Evolutionary conservation across 2,113 vertebrate species (phyloP), one percentile per base, ranked within the genome.

Genomic region (Trinectes maculatus): DNA sequence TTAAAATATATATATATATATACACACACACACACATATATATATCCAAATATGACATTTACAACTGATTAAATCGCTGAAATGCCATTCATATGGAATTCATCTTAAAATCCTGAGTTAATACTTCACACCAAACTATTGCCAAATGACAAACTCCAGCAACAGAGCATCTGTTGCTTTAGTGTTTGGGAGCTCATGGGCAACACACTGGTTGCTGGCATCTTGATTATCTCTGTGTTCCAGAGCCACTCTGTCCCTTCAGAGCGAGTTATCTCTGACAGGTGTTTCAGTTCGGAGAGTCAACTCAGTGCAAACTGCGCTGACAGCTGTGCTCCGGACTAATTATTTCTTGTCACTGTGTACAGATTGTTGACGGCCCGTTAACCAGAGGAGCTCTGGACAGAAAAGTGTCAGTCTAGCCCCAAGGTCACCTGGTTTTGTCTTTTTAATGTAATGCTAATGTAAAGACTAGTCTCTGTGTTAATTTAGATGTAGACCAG

Each of bases 311-410:
- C 66, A 79, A 81, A 77, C 37, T 9, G 71, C 28, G 70, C 75
- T 79, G 69, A 77, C 80, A 75, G 84, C 74, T 69, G 54, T 52
- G 65, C 39, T 53, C 60, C 9, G 2, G 43, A 58, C 68, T 73
- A 73, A 86, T 88, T 84, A 70, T 73, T 71, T 82, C 63, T 73
- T 80, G 82, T 87, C 79, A 67, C 65, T 40, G 40, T 46, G 67
- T 36, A 55, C 72, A 70, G 54, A 75, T 71, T 76, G 65, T 57
- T 25, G 25, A 73, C 7, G 46, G 24, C 1, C 4, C 29, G 36
- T 34, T 65, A 82, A 77, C 43, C 44, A 25, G 47, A 53, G 52
- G 47, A 42, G 46, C 19, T 31, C 52, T 46, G 48, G 53, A 67
- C 25, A 46, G 3, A 63, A 33, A 33, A 43, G 46, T 68, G 44